These are phyloP conservation scores for Myopa testacea DNA, from an alignment of 2,888 invertebrate genomes.

Conservation along the genomic window DNA sequence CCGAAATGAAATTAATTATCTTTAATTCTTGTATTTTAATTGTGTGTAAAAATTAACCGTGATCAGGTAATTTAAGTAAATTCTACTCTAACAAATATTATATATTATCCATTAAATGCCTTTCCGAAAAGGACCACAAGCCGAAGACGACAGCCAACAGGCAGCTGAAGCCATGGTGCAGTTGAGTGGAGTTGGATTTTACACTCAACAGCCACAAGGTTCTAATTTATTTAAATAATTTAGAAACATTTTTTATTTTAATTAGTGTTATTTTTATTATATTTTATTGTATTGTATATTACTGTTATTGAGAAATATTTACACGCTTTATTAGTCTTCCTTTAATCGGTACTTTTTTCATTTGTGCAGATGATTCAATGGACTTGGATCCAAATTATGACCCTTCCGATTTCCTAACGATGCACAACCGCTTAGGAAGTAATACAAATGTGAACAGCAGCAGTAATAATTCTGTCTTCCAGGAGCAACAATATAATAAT, in stretches of 20 bases:
- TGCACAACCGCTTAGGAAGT: constrained; percentile 67
- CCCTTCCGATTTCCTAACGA: constrained; percentile 82
- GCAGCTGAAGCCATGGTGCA: constrained; percentile 84
- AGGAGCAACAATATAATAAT: constrained; percentile 54
- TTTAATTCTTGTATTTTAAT: background rate
- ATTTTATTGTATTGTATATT: background rate
- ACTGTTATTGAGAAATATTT: background rate
- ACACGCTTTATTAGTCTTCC: background rate
- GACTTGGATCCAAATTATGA: constrained; percentile 87
- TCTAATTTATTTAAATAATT: constrained; percentile 44
- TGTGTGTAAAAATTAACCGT: background rate
- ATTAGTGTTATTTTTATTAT: background rate
- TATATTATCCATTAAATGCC: constrained; percentile 32
- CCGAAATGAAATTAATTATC: background rate
- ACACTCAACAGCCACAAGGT: constrained; percentile 70
- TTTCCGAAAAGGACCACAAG: constrained; percentile 62
- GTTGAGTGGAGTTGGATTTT: constrained; percentile 76
- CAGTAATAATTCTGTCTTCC: constrained; percentile 37
- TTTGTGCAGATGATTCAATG: constrained; percentile 74
- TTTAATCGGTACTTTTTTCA: constrained; percentile 7
- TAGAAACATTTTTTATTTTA: background rate
- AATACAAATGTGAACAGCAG: constrained; percentile 45
- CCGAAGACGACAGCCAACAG: constrained; percentile 76
- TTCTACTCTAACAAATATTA: constrained; percentile 7
- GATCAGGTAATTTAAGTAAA: background rate